These are phyloP conservation scores for Capitella teleta DNA, from an alignment of 1,140 invertebrate genomes.

Conservation along the genomic window DNA sequence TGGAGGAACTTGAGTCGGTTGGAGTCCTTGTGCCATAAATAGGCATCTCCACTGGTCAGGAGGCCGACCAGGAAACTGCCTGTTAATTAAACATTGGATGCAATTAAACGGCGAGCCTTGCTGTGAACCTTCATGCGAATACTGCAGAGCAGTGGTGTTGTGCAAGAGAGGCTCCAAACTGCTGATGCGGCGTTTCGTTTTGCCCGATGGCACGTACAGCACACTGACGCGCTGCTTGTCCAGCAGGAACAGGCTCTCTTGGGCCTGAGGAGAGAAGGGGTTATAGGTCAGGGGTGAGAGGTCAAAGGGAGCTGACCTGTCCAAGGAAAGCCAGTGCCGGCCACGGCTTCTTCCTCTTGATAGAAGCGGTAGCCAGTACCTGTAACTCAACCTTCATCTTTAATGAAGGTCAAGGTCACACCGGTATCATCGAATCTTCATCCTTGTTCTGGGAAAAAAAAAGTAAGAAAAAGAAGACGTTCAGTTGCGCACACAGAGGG, in stretches of 20 bases:
- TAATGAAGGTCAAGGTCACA: no score
- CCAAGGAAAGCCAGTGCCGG: slow-evolving; percentile 35
- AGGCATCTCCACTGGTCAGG: slow-evolving; percentile 27
- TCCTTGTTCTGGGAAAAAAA: no score
- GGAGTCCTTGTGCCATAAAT: slow-evolving; percentile 38
- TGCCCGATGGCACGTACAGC: slow-evolving; percentile 37
- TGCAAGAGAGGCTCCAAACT: slow-evolving; percentile 26
- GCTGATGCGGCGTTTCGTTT: slow-evolving; percentile 28
- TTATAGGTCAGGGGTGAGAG: not conserved
- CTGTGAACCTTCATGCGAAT: slow-evolving; percentile 27
- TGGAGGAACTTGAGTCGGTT: slow-evolving; percentile 29
- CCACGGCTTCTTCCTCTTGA: slow-evolving; percentile 40
- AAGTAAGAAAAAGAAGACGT: no score
- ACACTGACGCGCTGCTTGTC: slow-evolving; percentile 30
- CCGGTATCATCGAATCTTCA: no score
- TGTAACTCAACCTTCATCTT: slow-evolving; percentile 34
- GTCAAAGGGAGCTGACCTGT: slow-evolving; percentile 21
- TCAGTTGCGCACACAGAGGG: no score
- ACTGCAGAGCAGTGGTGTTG: slow-evolving; percentile 18
- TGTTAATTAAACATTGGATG: slow-evolving; percentile 12
- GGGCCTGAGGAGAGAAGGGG: slow-evolving; percentile 17
- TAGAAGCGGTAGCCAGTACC: slow-evolving; percentile 30
- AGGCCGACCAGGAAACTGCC: slow-evolving; percentile 30
- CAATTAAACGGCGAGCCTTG: not conserved
- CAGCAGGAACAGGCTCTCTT: slow-evolving; percentile 31